These are phyloP conservation scores for Vanessa atalanta DNA, from an alignment of 1,140 invertebrate species.

Conservation along the genomic window DNA sequence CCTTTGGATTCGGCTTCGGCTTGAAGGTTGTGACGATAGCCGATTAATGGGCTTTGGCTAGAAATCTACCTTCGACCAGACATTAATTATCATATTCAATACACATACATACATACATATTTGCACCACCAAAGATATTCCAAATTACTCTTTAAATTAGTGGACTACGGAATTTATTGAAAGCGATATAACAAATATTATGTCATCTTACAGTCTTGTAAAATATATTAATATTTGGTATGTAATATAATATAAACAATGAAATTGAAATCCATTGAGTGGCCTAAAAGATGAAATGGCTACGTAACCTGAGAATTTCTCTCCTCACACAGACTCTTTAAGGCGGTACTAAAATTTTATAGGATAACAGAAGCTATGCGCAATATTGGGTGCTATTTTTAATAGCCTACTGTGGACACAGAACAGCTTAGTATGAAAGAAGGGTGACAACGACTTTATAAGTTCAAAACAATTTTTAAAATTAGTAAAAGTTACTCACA, in stretches of 20 bases:
- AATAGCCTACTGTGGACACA: slow-evolving; percentile 38
- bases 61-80: too few species aligned
- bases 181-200: too few species aligned
- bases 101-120: too few species aligned
- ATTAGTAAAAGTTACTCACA: background rate
- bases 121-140: too few species aligned
- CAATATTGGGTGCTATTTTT: slow-evolving; percentile 41
- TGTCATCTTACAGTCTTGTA: too few species aligned
- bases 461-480: too few species aligned
- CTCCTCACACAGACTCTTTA: slow-evolving; percentile 23
- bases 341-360: slow-evolving; percentile 33
- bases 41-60: too few species aligned
- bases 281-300: slow-evolving; percentile 10
- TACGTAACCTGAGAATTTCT: slow-evolving; percentile 14
- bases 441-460: slow-evolving; percentile 16
- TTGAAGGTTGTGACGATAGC: too few species aligned
- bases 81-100: too few species aligned
- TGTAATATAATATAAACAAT: background rate
- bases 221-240: background rate
- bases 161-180: too few species aligned
- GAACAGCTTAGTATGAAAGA: slow-evolving; percentile 27
- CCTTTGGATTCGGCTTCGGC: too few species aligned
- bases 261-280: background rate
- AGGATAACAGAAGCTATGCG: slow-evolving; percentile 36
- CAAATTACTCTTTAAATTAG: too few species aligned